A percentile compares a stretch with the other conserved stretches of the same genome.
Conservation (phyloP, 1,140 invertebrate genomes). For the Bombus difficillimus region DNA sequence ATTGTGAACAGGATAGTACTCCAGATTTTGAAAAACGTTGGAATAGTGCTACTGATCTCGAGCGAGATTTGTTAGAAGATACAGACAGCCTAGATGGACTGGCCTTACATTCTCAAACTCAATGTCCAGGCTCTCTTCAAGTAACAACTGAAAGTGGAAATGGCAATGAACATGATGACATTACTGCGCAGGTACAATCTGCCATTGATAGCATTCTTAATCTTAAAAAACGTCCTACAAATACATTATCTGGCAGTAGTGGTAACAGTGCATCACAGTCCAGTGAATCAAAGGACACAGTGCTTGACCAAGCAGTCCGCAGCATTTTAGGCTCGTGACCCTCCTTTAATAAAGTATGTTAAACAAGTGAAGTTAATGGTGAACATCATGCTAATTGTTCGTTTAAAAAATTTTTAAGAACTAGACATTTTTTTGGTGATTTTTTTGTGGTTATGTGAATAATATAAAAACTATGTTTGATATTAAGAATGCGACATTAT, state of each 20-base stretch:
- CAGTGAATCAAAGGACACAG: constrained; percentile 78
- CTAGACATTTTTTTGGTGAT: constrained; percentile 54
- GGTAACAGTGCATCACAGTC: constrained; percentile 58
- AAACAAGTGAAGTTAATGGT: constrained; percentile 71
- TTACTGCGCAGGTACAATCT: constrained; percentile 90
- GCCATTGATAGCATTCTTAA: constrained; percentile 91
- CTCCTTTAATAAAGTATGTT: constrained; percentile 81
- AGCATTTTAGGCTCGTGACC: constrained; percentile 84
- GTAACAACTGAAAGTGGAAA: constrained; percentile 67
- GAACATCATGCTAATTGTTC: constrained; percentile 56
- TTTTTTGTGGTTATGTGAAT: constrained; percentile 52
- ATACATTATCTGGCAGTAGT: constrained; percentile 52
- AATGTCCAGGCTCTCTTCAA: constrained; percentile 65
- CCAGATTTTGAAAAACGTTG: constrained; percentile 65
- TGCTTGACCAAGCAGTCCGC: constrained; percentile 84
- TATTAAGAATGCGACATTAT: constrained; percentile 43
- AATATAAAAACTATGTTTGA: constrained; percentile 53
- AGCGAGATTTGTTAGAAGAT: constrained; percentile 79
- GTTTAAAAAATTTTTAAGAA: constrained; percentile 45
- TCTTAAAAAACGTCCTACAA: constrained; percentile 84
- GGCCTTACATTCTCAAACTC: constrained; percentile 76
- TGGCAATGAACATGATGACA: constrained; percentile 84
- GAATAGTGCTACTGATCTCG: constrained; percentile 76
- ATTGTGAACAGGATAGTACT: constrained; percentile 62
- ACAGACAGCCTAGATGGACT: constrained; percentile 78